phyloP scores from a whole-genome alignment of 2,113 vertebrate species.

The Galbula dea region DNA sequence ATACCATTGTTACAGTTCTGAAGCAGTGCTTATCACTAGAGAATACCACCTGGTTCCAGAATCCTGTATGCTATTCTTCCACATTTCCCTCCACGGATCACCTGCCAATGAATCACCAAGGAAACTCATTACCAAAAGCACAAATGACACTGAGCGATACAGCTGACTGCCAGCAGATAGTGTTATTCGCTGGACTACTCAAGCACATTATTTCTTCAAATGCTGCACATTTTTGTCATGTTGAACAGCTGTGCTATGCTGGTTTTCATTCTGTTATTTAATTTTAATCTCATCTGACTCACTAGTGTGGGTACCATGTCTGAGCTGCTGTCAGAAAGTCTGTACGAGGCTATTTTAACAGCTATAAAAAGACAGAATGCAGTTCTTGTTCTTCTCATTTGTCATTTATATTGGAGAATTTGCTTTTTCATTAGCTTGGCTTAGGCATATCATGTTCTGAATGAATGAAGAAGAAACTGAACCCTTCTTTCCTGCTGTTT shows the following conservation, averaged over 20 bases:
- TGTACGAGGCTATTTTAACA: neutral
- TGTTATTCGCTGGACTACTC: neutral
- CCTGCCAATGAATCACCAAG: conserved; percentile 38
- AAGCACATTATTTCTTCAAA: neutral
- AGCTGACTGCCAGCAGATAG: conserved; percentile 12
- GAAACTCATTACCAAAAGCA: conserved; percentile 15
- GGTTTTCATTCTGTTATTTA: neutral
- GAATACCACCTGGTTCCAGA: neutral
- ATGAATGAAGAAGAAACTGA: neutral
- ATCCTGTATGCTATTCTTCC: neutral
- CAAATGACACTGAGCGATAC: neutral
- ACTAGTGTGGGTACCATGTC: neutral
- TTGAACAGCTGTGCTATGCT: neutral
- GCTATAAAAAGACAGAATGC: neutral
- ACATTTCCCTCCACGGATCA: neutral
- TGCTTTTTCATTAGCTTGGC: neutral
- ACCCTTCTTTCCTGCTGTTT: neutral
- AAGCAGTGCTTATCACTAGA: neutral
- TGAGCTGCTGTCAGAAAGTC: neutral
- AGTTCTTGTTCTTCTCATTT: neutral
- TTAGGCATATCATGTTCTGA: neutral
- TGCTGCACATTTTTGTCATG: neutral
- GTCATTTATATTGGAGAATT: neutral
- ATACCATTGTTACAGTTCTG: neutral
- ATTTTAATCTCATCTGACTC: conserved; percentile 30